Evolutionary conservation across 64 coral and sea anemone genomes (phyloP).

Genomic region (Astreopora myriophthalma): DNA sequence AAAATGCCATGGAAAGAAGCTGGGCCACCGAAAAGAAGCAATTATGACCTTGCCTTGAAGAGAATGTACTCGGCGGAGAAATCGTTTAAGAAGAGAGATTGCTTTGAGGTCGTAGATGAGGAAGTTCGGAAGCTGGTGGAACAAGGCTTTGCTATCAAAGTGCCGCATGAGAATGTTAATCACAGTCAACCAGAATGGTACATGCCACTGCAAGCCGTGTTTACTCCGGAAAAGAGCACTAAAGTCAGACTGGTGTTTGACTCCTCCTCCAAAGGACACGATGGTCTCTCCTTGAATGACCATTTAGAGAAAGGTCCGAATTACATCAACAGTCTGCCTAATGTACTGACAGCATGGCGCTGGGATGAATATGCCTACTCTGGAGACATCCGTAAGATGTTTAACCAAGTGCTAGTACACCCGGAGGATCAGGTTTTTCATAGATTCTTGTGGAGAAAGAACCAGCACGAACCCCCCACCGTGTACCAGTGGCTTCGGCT

Average conservation of each 20-base stretch:
- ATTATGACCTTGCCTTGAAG: neutral
- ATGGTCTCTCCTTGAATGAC: too few relatives aligned
- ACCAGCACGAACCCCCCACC: neutral
- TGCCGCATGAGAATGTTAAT: neutral
- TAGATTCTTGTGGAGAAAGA: neutral
- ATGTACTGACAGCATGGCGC: too few relatives aligned
- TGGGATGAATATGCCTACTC: too few relatives aligned
- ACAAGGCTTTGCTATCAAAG: neutral
- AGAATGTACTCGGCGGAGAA: neutral
- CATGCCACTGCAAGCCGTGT: neutral
- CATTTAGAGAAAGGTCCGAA: too few relatives aligned
- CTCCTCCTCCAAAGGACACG: too few relatives aligned
- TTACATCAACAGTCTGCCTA: too few relatives aligned
- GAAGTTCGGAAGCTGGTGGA: neutral
- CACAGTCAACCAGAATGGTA: neutral
- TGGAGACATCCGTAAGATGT: too few relatives aligned
- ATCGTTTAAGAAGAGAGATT: neutral
- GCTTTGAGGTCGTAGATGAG: neutral
- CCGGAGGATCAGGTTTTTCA: neutral
- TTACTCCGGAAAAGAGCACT: neutral
- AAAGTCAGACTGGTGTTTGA: neutral
- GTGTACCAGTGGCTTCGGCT: neutral
- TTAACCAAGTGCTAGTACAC: too few relatives aligned
- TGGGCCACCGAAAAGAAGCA: neutral
- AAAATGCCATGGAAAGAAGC: neutral